These are phyloP conservation scores for Whitmania pigra DNA, from an alignment of 1,140 invertebrate species.

Conservation along the genomic window DNA sequence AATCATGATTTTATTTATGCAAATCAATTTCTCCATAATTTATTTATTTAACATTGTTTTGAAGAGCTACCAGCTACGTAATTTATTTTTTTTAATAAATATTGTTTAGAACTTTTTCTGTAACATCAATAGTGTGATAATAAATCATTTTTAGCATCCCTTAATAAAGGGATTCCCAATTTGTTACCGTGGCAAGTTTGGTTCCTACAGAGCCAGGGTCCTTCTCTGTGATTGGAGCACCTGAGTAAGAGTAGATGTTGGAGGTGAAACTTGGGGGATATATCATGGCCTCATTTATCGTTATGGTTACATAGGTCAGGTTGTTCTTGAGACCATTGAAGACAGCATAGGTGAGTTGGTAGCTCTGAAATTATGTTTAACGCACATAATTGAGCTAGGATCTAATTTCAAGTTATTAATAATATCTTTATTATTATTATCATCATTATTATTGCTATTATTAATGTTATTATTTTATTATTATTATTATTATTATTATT, in stretches of 20 bases:
- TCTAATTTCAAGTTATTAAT: no score
- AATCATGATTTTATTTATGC: no score
- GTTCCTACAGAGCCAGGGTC: neutral
- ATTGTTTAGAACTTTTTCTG: neutral
- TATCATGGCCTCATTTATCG: neutral
- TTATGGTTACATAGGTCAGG: conserved; percentile 11
- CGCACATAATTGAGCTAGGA: no score
- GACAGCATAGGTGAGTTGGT: conserved; percentile 15
- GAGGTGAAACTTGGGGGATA: conserved; percentile 20
- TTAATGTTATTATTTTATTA: no score
- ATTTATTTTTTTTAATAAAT: no score
- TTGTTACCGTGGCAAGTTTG: neutral
- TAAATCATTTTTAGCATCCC: neutral
- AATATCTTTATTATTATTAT: no score
- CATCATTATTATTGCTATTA: no score
- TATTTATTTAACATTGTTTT: no score
- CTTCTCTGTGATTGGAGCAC: neutral
- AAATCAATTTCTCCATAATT: no score
- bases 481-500: no score
- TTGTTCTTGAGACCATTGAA: conserved; percentile 20
- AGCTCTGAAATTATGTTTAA: neutral
- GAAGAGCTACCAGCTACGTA: no score
- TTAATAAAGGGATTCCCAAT: no score
- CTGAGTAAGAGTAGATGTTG: neutral
- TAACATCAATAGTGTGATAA: neutral